A percentile compares a stretch with the other conserved stretches of the same genome.
These are phyloP conservation scores for Pygathrix nemaeus DNA, from an alignment of 2,113 vertebrate species.

Conservation along the genomic window DNA sequence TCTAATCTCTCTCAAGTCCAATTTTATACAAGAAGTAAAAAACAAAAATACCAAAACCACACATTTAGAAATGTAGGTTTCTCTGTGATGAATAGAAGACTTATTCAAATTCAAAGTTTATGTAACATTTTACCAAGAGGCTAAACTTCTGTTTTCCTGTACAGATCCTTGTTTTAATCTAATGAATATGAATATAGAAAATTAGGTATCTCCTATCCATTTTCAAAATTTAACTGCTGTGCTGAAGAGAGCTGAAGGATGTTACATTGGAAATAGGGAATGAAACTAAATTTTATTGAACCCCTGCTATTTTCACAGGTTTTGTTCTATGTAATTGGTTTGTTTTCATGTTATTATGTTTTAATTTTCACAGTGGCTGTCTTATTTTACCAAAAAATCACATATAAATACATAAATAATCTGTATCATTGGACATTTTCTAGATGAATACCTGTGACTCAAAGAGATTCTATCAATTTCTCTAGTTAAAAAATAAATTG, in stretches of 20 bases:
- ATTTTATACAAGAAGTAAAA: neutral
- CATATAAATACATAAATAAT: neutral
- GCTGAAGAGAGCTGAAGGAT: neutral
- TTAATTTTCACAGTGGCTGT: neutral
- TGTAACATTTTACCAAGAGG: neutral
- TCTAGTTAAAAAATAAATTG: neutral
- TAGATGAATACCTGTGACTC: neutral
- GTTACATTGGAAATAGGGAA: neutral
- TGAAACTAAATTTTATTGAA: neutral
- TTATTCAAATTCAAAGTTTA: neutral
- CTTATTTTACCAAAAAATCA: neutral
- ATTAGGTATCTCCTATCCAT: neutral
- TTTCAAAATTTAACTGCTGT: neutral
- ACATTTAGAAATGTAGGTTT: neutral
- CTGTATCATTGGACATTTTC: neutral
- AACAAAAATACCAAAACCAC: neutral
- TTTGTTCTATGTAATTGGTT: neutral
- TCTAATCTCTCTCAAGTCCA: neutral
- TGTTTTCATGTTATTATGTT: neutral
- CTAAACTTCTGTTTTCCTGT: neutral
- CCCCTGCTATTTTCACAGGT: neutral
- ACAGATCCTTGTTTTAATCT: neutral
- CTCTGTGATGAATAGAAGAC: neutral
- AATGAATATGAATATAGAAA: neutral
- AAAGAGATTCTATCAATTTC: neutral